Evolutionary conservation across 2,113 vertebrate genomes (phyloP), one percentile per base, ranked within the genome.

Genomic region (Aphelocoma coerulescens): DNA sequence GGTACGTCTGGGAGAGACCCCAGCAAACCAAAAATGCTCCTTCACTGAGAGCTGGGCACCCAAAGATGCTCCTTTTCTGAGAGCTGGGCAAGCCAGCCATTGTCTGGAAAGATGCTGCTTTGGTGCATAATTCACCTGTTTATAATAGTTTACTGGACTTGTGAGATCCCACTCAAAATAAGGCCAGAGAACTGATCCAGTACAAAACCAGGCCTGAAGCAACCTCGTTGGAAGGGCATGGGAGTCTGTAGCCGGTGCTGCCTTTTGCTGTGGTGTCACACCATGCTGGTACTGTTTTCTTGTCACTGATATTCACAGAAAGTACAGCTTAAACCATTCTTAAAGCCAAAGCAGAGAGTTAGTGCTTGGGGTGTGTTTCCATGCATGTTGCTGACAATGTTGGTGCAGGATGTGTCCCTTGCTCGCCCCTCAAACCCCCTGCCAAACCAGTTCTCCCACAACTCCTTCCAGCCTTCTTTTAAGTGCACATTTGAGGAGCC

Each of bases 91-190:
- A 84, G 66, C 57, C 61, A 80, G 88, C 39, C 69, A 5, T 44
- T 63, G 28, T 10, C 90, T 85, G 55, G 33, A 72, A 93, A 86
- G 51, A 72, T 8, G 18, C 41, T 21, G 7, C 54, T 83, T 86
- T 43, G 75, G 73, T 87, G 55, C 82, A 41, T 75, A 82, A 75
- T 63, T 95, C 57, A 72, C 79, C 92, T 15, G 24, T 97, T 95
- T 87, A 59, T 86, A 72, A 66, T 41, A 54, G n/a, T 24, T 88
- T 63, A 63, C 74, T 83, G 84, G 32, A 39, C 22, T 10, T 58
- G 62, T 20, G 39, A 57, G 18, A 57, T 51, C 21, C 24, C 17
- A 9, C 28, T 32, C 43, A 17, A 75, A 83, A 39, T 37, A 43
- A 63, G 57, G 16, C 43, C 48, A 54, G 48, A 39, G 39, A 67